phyloP scores from a whole-genome alignment of 23 tunicate species.

The Styela clava region DNA sequence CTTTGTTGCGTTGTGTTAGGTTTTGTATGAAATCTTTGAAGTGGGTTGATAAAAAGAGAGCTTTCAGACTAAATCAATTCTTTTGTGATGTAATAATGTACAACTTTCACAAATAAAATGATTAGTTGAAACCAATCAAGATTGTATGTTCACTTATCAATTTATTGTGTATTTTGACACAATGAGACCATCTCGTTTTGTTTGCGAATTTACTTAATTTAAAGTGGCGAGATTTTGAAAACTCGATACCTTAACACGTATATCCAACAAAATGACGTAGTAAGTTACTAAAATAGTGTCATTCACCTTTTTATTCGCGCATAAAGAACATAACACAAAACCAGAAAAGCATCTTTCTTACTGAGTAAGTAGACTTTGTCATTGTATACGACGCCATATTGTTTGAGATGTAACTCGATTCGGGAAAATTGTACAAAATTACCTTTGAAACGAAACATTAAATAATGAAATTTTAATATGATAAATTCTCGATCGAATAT shows the following conservation, averaged over 20 bases:
- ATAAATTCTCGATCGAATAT: too few relatives aligned
- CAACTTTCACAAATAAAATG: too few relatives aligned
- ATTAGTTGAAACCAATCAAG: too few relatives aligned
- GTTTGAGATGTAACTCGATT: constrained; percentile 19
- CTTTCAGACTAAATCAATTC: too few relatives aligned
- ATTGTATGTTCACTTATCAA: too few relatives aligned
- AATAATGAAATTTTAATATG: too few relatives aligned
- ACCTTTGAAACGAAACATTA: neutral
- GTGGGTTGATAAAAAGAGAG: neutral
- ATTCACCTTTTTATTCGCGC: neutral
- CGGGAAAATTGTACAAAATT: neutral
- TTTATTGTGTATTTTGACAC: neutral
- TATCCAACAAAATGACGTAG: neutral
- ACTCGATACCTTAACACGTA: neutral
- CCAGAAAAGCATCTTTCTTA: neutral
- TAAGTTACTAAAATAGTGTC: neutral
- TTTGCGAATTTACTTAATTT: neutral
- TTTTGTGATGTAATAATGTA: too few relatives aligned
- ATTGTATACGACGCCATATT: constrained; percentile 26
- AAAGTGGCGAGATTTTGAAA: neutral
- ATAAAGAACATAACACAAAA: neutral
- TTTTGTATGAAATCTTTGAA: neutral
- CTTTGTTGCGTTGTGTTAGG: neutral
- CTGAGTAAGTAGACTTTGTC: neutral
- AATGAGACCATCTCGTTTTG: neutral